These are phyloP conservation scores for Fistularia commersonii DNA, from an alignment of 2,797 vertebrate genomes.

Conservation along the genomic window DNA sequence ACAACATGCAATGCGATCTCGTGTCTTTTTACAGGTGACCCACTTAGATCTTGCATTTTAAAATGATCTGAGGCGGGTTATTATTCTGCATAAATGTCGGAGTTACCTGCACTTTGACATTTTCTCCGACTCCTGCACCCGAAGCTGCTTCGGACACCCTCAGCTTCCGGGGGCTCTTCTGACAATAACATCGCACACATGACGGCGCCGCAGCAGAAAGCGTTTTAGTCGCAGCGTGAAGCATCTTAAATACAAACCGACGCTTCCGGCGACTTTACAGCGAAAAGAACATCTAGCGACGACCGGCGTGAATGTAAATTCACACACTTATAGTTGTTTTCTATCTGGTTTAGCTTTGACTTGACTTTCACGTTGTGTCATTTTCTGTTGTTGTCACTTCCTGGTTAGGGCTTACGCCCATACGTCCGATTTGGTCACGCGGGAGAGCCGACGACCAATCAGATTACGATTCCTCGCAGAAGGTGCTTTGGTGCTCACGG, in stretches of 20 bases:
- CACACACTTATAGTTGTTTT: not conserved
- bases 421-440: slow-evolving; percentile 32
- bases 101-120: slow-evolving; percentile 59
- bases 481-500: fast-evolving
- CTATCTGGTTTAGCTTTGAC: not conserved
- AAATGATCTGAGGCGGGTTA: not conserved
- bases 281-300: not conserved
- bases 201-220: slow-evolving; percentile 3
- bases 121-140: slow-evolving; percentile 26
- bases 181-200: slow-evolving; percentile 38
- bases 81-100: not conserved
- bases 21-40: too few relatives aligned
- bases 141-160: slow-evolving; percentile 52
- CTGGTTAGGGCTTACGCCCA: slow-evolving; percentile 41
- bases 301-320: not conserved
- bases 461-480: not conserved
- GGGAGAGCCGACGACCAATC: slow-evolving; percentile 35
- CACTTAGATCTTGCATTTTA: too few relatives aligned
- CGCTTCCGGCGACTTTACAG: not conserved
- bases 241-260: slow-evolving; percentile 25
- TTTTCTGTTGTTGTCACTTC: slow-evolving; percentile 30
- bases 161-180: slow-evolving; percentile 30
- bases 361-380: slow-evolving; percentile 56
- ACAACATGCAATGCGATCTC: too few relatives aligned
- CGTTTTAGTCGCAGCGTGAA: slow-evolving; percentile 32